These are phyloP conservation scores for Malacosoma neustria DNA, from an alignment of 2,888 invertebrate species.

Conservation along the genomic window DNA sequence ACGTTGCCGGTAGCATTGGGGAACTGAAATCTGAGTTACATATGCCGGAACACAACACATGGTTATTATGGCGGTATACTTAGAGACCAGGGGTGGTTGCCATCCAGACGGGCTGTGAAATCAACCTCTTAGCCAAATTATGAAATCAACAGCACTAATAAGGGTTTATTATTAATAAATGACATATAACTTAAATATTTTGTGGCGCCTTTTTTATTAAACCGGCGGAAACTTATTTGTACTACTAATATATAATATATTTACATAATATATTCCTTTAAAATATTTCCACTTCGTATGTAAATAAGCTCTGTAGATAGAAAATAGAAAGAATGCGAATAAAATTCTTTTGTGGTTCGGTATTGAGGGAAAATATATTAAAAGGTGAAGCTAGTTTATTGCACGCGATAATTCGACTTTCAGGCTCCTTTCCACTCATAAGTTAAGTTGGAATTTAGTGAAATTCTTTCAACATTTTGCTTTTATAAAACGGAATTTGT, in stretches of 20 bases:
- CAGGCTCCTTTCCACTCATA: neutral
- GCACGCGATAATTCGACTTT: neutral
- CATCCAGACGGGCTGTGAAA: no score
- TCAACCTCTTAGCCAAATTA: no score
- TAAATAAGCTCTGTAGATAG: neutral
- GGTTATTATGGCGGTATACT: no score
- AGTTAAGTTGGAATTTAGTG: neutral
- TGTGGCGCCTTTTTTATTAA: no score
- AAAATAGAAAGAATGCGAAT: neutral
- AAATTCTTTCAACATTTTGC: neutral
- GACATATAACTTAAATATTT: no score
- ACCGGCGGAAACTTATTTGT: no score
- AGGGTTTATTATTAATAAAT: no score
- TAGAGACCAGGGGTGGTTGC: no score
- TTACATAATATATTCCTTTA: neutral
- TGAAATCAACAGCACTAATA: no score
- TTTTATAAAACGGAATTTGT: neutral
- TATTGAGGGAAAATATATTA: neutral
- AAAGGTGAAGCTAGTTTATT: neutral
- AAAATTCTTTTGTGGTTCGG: conserved; percentile 3
- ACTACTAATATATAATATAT: neutral
- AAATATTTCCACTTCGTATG: neutral
- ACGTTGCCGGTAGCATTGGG: no score
- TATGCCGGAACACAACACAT: no score
- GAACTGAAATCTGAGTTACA: no score